Evolutionary conservation across 2,113 vertebrate species (phyloP).

Genomic region (Polypterus bichir): DNA sequence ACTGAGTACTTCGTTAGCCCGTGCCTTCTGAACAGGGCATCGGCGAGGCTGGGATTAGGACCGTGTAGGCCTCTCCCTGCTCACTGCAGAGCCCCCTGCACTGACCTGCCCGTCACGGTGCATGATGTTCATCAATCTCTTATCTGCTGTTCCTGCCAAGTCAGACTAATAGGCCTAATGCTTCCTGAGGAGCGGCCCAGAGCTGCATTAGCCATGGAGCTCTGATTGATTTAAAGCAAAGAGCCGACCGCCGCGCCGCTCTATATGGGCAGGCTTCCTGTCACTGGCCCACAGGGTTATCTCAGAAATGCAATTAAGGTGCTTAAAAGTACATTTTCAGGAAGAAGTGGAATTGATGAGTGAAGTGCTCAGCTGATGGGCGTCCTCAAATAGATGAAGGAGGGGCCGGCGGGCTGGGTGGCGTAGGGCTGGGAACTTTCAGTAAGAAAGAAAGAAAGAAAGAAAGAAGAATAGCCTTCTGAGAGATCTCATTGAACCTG

Average conservation of each 20-base stretch:
- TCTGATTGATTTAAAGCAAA: conserved; percentile 92
- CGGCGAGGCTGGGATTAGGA: no score
- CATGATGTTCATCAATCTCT: conserved; percentile 9
- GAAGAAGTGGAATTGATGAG: conserved; percentile 81
- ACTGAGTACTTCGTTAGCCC: no score
- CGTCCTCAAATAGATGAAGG: conserved; percentile 36
- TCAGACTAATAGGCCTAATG: conserved; percentile 90
- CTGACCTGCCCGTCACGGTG: no score
- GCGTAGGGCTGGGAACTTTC: conserved; percentile 10
- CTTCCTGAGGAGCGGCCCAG: conserved; percentile 93
- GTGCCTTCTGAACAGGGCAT: no score
- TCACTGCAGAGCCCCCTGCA: no score
- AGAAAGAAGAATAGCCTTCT: conserved; percentile 4
- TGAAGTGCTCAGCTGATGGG: conserved; percentile 49
- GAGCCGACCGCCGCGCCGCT: conserved; percentile 63
- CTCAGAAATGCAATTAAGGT: conserved; percentile 97
- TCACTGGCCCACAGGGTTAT: conserved; percentile 84
- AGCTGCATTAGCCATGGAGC: conserved; percentile 88
- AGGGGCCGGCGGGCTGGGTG: conserved; percentile 14
- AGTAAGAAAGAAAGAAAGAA: conserved; percentile 13
- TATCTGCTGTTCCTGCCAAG: conserved; percentile 72
- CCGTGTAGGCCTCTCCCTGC: no score
- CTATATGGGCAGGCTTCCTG: conserved; percentile 81
- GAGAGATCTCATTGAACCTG: no score
- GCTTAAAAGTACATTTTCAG: conserved; percentile 96